Conservation (phyloP, 2,797 vertebrate species). For the Lemur catta region DNA sequence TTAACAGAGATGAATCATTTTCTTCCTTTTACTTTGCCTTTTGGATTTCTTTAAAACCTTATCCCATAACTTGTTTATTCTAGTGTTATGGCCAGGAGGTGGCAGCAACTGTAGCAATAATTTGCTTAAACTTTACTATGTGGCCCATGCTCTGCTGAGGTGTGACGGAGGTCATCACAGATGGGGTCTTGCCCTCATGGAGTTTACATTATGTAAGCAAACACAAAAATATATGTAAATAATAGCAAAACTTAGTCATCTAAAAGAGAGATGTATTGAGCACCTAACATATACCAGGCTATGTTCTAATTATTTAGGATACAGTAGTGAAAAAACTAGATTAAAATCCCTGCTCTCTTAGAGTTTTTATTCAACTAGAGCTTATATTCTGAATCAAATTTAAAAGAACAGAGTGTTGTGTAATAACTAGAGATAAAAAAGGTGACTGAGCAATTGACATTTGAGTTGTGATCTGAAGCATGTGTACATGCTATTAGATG, state of each 20-base stretch:
- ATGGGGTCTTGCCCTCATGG: accelerated
- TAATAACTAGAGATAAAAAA: background rate
- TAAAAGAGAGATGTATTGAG: background rate
- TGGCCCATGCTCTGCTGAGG: background rate
- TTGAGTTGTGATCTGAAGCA: background rate
- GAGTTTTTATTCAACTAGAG: background rate
- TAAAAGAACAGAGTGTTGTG: background rate
- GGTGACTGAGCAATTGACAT: background rate
- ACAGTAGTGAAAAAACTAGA: background rate
- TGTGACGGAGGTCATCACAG: background rate
- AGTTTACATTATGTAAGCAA: background rate
- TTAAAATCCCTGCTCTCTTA: background rate
- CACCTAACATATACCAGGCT: background rate
- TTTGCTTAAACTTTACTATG: background rate
- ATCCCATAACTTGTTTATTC: background rate
- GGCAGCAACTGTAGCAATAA: background rate
- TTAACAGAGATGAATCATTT: background rate
- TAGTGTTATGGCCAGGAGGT: background rate
- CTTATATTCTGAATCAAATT: background rate
- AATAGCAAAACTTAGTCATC: background rate
- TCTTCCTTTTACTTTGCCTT: background rate
- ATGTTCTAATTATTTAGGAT: background rate
- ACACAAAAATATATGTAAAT: background rate
- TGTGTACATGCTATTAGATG: background rate
- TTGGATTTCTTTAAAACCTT: background rate